Base-by-base conservation (phyloP, 2,888 invertebrate species). In the Panorpa germanica region DNA sequence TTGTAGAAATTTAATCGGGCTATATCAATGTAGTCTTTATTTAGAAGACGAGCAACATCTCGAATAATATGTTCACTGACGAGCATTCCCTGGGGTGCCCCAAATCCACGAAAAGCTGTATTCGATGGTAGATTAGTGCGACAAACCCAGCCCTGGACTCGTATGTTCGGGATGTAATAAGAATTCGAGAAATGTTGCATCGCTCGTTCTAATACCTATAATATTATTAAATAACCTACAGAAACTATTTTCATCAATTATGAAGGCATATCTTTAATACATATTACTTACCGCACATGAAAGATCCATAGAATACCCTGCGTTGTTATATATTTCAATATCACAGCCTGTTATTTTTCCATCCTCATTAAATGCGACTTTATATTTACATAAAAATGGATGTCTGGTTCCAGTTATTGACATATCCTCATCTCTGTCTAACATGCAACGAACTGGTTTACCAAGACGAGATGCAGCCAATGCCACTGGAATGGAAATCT, bases 341-440 rank as follows among this genome's bases (percentile, higher is more conserved):
- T 69, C 60, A 26, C 65, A 57, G 2, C 65, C 78, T 21, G 56
- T 50, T 25, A 86, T 64, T 42, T 62, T 65, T 6, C 83, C 83
- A 13, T 62, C 53, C n/a, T 63, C 56, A 35, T 66, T 63, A 47
- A 76, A 77, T 1, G 70, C 77, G 15, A 70, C 71, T 59, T 74
- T 75, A 48, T 85, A 88, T 45, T 67, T 70, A 33, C 64, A 66
- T 21, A 72, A 55, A 51, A 75, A 80, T 2, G 86, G 83, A 60
- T 88, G 81, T 39, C 86, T 61, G 23, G 70, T 71, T 2, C 86
- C 88, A 1, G 72, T 66, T 28, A 69, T 62, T 38, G 73, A 59
- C 74, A 88, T 88, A 49, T 88, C 86, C 53, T 86, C 85, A 41
- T 83, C 77, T 43, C 88, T 61, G 41, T 86, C 85, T 37, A 88